Evolutionary conservation across 2,797 vertebrate species (phyloP).

Genomic region (Cossypha dichroa): DNA sequence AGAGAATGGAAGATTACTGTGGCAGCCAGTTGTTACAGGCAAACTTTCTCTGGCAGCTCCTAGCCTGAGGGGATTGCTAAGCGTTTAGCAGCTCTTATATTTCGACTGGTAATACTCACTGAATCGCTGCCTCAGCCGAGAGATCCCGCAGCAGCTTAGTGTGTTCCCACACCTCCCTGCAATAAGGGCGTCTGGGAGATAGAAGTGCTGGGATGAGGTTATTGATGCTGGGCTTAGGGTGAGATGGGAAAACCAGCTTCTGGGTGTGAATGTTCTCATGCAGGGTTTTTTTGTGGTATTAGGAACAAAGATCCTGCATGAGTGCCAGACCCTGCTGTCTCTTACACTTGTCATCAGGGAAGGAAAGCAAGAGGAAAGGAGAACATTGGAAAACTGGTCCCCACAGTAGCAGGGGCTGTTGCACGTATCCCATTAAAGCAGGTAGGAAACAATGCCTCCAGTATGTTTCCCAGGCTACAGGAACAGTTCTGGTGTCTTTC

Average conservation of each 20-base stretch:
- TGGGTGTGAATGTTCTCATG: not conserved
- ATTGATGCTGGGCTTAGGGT: not conserved
- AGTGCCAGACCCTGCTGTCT: not conserved
- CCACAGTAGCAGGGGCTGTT: not conserved
- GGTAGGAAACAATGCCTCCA: too few species aligned
- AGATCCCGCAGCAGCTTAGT: not conserved
- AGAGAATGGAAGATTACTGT: not conserved
- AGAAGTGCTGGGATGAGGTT: not conserved
- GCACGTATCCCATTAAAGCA: not conserved
- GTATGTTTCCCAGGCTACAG: too few species aligned
- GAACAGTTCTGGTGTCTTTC: too few species aligned
- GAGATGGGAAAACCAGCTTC: not conserved
- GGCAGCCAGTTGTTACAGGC: not conserved
- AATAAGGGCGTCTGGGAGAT: rapidly evolving
- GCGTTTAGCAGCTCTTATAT: not conserved
- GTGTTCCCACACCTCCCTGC: not conserved
- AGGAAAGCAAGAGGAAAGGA: not conserved
- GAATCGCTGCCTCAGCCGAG: not conserved
- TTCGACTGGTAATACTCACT: not conserved
- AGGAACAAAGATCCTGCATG: not conserved
- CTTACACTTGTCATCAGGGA: not conserved
- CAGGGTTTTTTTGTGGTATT: not conserved
- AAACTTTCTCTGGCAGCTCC: not conserved
- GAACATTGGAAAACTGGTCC: not conserved
- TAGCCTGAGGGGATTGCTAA: not conserved